Percentiles rank a stretch among this genome's conserved stretches.
phyloP scores from a whole-genome alignment of 2,113 vertebrate genomes.

The Hoplias malabaricus region DNA sequence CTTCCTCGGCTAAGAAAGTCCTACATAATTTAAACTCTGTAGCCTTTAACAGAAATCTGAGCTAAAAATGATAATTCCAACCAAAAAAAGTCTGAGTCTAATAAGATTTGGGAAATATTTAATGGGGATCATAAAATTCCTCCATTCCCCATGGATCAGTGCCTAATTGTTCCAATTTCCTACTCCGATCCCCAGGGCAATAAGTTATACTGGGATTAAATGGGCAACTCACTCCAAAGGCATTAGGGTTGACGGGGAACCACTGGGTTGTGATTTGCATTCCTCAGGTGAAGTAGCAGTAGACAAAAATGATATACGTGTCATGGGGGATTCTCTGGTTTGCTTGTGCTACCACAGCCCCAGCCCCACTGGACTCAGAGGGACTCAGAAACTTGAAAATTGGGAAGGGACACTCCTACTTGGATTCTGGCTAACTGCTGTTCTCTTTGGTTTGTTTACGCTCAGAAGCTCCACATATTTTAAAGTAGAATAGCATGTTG shows the following conservation, averaged over 20 bases:
- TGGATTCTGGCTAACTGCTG: too few species aligned
- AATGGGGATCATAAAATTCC: conserved; percentile 42
- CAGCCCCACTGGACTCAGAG: too few species aligned
- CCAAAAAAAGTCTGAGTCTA: conserved; percentile 61
- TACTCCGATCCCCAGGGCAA: conserved; percentile 41
- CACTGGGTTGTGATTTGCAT: conserved; percentile 47
- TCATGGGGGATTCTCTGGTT: too few species aligned
- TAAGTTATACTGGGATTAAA: conserved; percentile 53
- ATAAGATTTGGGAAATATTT: conserved; percentile 64
- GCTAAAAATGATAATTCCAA: conserved; percentile 54
- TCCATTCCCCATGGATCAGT: conserved; percentile 33
- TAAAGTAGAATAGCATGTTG: too few species aligned
- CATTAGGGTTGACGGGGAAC: conserved; percentile 1
- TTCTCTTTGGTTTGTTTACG: too few species aligned
- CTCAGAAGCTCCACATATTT: too few species aligned
- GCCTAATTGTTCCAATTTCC: conserved; percentile 52
- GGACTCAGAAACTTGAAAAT: too few species aligned
- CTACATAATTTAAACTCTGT: conserved; percentile 59
- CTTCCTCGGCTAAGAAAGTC: conserved; percentile 42
- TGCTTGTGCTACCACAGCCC: too few species aligned
- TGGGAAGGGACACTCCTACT: too few species aligned
- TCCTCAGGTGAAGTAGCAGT: conserved; percentile 35
- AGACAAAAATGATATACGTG: too few species aligned
- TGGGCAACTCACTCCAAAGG: conserved; percentile 33
- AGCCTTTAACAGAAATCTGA: conserved; percentile 59